phyloP scores from a whole-genome alignment of 2,113 vertebrate species.

The Aegotheles bennettii region DNA sequence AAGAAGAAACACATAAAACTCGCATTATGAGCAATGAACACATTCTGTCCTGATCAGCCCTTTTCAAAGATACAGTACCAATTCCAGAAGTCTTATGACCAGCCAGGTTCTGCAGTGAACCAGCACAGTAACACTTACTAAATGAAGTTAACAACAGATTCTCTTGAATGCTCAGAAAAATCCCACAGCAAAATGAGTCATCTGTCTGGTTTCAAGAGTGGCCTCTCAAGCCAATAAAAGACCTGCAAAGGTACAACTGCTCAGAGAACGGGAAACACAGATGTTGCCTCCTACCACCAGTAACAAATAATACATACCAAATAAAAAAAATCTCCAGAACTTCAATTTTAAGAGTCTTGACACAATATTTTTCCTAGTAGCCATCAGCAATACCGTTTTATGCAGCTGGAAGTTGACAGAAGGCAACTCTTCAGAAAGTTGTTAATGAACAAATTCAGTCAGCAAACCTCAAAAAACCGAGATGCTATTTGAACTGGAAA shows the following conservation, averaged over 20 bases:
- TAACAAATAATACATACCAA: background rate
- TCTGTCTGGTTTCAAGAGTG: background rate
- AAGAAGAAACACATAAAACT: background rate
- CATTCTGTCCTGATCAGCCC: background rate
- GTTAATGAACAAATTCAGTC: background rate
- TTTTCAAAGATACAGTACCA: background rate
- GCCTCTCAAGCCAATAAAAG: background rate
- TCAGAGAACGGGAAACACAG: background rate
- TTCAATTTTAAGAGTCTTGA: background rate
- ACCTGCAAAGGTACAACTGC: background rate
- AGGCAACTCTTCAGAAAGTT: background rate
- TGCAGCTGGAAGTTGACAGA: background rate
- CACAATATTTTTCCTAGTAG: background rate
- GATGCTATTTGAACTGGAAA: background rate
- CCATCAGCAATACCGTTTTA: background rate
- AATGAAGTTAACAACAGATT: background rate
- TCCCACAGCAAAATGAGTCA: background rate
- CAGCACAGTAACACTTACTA: background rate
- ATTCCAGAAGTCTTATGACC: conserved; percentile 13
- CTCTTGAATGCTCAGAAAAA: background rate
- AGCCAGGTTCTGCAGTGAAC: background rate
- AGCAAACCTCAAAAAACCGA: background rate
- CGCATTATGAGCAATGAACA: background rate
- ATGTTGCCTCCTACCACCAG: background rate
- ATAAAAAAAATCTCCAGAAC: background rate